These are phyloP conservation scores for Columba janthina DNA, from an alignment of 2,113 vertebrate species.

Conservation along the genomic window DNA sequence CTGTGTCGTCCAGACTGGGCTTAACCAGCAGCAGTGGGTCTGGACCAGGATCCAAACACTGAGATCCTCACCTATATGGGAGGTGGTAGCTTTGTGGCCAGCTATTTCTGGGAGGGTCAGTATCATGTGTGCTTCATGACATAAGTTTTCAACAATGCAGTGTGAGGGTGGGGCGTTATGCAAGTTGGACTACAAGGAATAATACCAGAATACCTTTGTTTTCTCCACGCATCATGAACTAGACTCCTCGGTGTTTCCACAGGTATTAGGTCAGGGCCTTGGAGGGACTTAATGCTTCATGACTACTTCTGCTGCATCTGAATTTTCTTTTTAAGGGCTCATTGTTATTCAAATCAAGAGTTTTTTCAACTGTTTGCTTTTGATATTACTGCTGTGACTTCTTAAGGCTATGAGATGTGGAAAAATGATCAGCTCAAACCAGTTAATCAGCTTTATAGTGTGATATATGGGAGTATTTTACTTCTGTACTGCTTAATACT, in stretches of 20 bases:
- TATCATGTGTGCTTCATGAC: accelerated
- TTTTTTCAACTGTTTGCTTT: background rate
- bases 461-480: background rate
- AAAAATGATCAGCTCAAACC: background rate
- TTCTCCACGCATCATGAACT: background rate
- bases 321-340: background rate
- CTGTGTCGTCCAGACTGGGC: background rate
- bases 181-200: background rate
- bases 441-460: background rate
- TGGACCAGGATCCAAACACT: background rate
- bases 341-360: background rate
- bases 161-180: background rate
- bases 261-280: background rate
- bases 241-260: background rate
- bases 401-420: background rate
- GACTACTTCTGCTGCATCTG: background rate
- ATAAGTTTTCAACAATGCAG: background rate
- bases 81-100: background rate
- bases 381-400: background rate
- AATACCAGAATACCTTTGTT: background rate
- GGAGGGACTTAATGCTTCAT: background rate
- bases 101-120: background rate
- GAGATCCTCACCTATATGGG: background rate
- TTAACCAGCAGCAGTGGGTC: background rate
- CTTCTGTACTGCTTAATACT: background rate